Base-by-base conservation (phyloP, 2,888 invertebrate species). In the Sphinx pinastri region DNA sequence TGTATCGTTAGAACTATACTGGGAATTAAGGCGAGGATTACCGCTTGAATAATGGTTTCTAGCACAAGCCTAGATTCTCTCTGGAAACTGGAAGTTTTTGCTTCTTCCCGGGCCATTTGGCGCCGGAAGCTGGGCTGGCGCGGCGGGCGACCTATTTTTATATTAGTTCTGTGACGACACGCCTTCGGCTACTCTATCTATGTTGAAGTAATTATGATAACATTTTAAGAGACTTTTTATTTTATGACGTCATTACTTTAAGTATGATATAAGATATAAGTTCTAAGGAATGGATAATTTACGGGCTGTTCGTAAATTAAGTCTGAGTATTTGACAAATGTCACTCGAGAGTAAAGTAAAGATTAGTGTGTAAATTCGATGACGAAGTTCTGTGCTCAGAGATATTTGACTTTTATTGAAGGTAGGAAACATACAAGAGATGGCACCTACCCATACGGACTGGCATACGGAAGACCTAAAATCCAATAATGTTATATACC, bases 121-220 rank as follows among this genome's bases (percentile, higher is more conserved):
- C 70, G 76, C 85, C 87, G 89, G 90, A 89, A 88, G 84, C 79
- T 79, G 79, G 82, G 81, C 82, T 81, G 82, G 78, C 80, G 78
- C 81, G 72, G 55, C 55, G 54, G 11, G 77, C 83, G 81, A 87
- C 84, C 87, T 88, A 88, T 87, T 87, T 85, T 81, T 81, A 82
- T 78, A 70, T 69, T 68, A 75, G 79, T 89, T 89, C 89, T 89
- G 85, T 81, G 63, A 63, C 16, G 71, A 57, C 74, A 80, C 84
- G 84, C 87, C 84, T 83, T 72, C 72, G 69, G 69, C 54, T 60
- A 69, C 63, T 25, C 60, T 69, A 69, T 63, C 60, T 19, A 54
- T 52, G 52, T 69, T 25, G 52, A 45, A 63, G 60, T 69, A 69
- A 69, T 69, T 69, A 45, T 69, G 69, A 69, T 69, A 69, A 69